Conservation (phyloP, 2,113 vertebrate species). For the Nothocercus nigrocapillus region DNA sequence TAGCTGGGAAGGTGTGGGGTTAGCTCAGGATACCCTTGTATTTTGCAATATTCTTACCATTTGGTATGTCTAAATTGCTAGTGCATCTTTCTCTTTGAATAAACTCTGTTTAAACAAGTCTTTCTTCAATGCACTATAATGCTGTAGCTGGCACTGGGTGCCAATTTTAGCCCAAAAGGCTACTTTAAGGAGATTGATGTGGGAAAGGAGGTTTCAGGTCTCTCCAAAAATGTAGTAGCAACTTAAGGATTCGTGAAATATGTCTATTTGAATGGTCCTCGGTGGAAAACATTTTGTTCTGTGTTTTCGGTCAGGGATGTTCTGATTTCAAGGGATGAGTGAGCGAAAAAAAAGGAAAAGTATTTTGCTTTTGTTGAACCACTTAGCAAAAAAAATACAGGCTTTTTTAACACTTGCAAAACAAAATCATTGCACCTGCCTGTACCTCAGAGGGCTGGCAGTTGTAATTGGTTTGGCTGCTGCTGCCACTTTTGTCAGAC, state of each 20-base stretch:
- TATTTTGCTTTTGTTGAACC: neutral
- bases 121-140: neutral
- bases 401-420: neutral
- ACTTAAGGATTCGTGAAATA: neutral
- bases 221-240: neutral
- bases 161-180: neutral
- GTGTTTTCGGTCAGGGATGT: neutral
- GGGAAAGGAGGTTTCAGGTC: neutral
- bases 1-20: neutral
- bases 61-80: neutral
- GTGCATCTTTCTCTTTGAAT: slow-evolving; percentile 41
- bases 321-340: neutral
- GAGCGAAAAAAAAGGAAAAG: neutral
- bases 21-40: neutral
- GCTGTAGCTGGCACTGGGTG: neutral
- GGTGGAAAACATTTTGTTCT: neutral
- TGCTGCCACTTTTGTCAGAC: neutral
- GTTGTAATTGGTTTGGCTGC: slow-evolving; percentile 4
- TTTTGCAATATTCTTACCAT: neutral
- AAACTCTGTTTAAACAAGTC: slow-evolving; percentile 41
- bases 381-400: neutral
- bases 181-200: slow-evolving; percentile 18
- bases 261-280: neutral
- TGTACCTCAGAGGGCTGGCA: neutral
- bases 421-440: neutral